These are phyloP conservation scores for Pandemis heparana DNA, from an alignment of 2,888 invertebrate genomes.

Conservation along the genomic window DNA sequence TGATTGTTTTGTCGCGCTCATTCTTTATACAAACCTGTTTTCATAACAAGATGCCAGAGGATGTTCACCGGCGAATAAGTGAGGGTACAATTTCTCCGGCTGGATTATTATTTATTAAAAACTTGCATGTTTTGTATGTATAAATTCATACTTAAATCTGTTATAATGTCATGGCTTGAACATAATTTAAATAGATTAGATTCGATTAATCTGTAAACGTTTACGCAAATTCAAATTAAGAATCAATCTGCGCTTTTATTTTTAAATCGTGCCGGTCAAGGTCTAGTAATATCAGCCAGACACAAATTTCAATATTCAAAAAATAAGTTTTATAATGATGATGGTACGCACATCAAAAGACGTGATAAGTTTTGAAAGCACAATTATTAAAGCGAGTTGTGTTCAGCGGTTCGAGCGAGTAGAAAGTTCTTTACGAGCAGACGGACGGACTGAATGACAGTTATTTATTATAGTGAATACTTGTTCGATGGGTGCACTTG, in stretches of 20 bases:
- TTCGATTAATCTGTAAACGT: slow-evolving; percentile 9
- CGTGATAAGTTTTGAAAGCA: slow-evolving; percentile 52
- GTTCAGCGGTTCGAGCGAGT: slow-evolving; percentile 50
- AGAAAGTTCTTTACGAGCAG: slow-evolving; percentile 69
- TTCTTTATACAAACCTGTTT: slow-evolving; percentile 30
- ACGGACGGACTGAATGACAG: slow-evolving; percentile 60
- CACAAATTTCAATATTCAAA: slow-evolving; percentile 13
- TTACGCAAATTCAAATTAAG: slow-evolving; percentile 30
- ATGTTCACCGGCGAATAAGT: not conserved
- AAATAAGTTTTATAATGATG: slow-evolving; percentile 37
- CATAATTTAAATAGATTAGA: slow-evolving; percentile 19
- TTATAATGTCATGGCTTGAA: slow-evolving; percentile 16
- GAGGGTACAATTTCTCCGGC: not conserved
- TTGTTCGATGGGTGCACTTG: slow-evolving; percentile 45
- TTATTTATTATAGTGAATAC: slow-evolving; percentile 57
- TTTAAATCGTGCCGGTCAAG: slow-evolving; percentile 33
- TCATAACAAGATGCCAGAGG: slow-evolving; percentile 24
- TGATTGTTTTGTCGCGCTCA: slow-evolving; percentile 17
- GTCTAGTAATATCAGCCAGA: slow-evolving; percentile 15
- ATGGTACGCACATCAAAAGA: slow-evolving; percentile 40
- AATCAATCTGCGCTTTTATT: slow-evolving; percentile 23
- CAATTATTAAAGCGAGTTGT: slow-evolving; percentile 50
- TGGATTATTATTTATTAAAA: not conserved
- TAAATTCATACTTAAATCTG: not conserved
- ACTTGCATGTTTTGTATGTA: not conserved